Base-by-base conservation (phyloP, 2,888 invertebrate genomes). In the Drosophila nigricruria region DNA sequence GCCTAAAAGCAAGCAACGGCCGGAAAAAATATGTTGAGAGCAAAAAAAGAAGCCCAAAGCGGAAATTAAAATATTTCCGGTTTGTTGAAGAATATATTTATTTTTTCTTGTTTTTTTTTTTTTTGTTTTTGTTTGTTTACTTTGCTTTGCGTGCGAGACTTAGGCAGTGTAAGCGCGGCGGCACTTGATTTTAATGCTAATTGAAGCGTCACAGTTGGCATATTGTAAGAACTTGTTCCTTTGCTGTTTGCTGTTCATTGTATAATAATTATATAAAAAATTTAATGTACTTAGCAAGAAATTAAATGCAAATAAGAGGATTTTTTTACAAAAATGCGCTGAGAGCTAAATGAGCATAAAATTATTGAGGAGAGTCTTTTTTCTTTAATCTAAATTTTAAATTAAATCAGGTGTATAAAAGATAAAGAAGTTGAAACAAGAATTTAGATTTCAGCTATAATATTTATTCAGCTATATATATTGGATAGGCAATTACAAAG, bases 31-130 rank as follows among this genome's bases (percentile, higher is more conserved):
- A 20, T 38, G 32, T 18, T 14, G 18, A 30, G 49, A 40, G n/a
- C n/a, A 61, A 73, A 65, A 49, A 36, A 63, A 72, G 63, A 49
- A 50, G 66, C 69, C 57, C 53, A 72, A 70, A 70, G 40, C 85
- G 91, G 90, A 90, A 90, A 90, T 90, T 85, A 87, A 82, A 91
- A 88, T 81, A 87, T 87, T 89, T 90, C 91, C 90, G 83, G 77
- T 79, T 90, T 74, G 74, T 73, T 77, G 63, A 64, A 71, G 66
- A 61, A 70, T 56, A 70, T 77, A 60, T 68, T 57, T 16, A 66
- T 63, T 10, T 18, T 20, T 27, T 47, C 12, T 18, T 47, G 0
- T n/a, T 27, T 4, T 10, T 47, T 0, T 5, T 1, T 5, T 27
- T 4, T 27, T 2, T 30, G 12, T 2, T 27, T 5, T n/a, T 23